Evolutionary conservation across 2,888 invertebrate genomes (phyloP).

Genomic region (Actias luna): DNA sequence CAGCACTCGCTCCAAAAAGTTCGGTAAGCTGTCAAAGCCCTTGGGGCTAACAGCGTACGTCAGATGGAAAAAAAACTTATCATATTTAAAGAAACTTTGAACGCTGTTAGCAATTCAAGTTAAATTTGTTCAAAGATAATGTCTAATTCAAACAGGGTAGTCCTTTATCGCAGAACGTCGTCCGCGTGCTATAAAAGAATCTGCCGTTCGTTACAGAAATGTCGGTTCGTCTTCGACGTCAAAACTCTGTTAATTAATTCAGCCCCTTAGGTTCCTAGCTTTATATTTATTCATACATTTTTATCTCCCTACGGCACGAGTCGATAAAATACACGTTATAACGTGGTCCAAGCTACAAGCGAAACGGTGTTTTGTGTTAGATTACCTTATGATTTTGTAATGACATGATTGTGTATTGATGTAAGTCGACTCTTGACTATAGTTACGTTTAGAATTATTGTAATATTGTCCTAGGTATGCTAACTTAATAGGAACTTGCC

Average conservation of each 20-base stretch:
- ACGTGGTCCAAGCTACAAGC: constrained; percentile 31
- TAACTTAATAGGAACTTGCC: too few relatives aligned
- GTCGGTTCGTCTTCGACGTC: constrained; percentile 55
- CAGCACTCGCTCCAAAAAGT: too few relatives aligned
- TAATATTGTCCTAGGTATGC: too few relatives aligned
- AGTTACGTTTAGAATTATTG: too few relatives aligned
- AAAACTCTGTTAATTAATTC: constrained; percentile 77
- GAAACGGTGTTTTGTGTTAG: constrained; percentile 21
- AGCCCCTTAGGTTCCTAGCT: constrained; percentile 67
- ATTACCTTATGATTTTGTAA: neutral
- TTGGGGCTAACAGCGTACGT: too few relatives aligned
- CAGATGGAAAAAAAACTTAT: too few relatives aligned
- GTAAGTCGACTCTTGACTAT: too few relatives aligned
- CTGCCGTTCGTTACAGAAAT: constrained; percentile 66
- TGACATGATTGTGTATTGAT: too few relatives aligned
- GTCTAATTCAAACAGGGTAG: constrained; percentile 27
- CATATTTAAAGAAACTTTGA: too few relatives aligned
- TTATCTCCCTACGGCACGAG: constrained; percentile 72
- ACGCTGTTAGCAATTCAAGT: too few relatives aligned
- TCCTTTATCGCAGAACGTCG: constrained; percentile 36
- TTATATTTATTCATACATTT: constrained; percentile 67
- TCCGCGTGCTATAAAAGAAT: constrained; percentile 54
- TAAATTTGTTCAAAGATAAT: constrained; percentile 10
- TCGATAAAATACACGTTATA: constrained; percentile 64
- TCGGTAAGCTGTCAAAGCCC: too few relatives aligned